Base-by-base conservation (phyloP, 2,113 vertebrate species). In the Rhynchomys soricoides region DNA sequence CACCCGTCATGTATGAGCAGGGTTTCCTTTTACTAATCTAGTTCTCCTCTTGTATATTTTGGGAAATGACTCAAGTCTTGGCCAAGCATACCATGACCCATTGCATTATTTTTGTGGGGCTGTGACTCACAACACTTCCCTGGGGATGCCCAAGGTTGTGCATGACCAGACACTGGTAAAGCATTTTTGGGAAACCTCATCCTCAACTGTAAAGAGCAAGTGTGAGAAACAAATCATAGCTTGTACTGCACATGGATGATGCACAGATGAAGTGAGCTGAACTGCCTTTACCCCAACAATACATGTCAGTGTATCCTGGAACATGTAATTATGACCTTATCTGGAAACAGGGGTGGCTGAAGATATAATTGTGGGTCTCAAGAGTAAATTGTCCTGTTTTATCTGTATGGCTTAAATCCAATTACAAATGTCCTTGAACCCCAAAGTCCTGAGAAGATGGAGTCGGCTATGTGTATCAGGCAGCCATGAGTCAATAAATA, bases 181-280 rank as follows among this genome's bases (percentile, higher is more conserved):
- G 89, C 93, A 93, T 62, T 97, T 98, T 97, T 98, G 97, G 96
- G 97, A 98, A 97, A 95, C 92, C 90, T 97, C 89, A 81, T 96
- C 92, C 94, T 97, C 95, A 97, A 94, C 83, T 95, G 64, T 96
- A 97, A 98, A 96, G 93, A 96, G 40, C 40, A 73, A 37, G 88
- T 82, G 55, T 97, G 93, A 96, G 96, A 97, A 97, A 98, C 15
- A 31, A 68, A 68, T 16, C 70, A 68, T 88, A 94, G 79, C 10
- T 22, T 66, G 79, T 21, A 86, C 78, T 9, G 9, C 93, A 94
- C 68, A 93, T 91, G 50, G 82, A 91, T 91, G 82, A 75, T 94
- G 40, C n/a, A 62, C 43, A 82, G 15, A 64, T 31, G 7, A 24
- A 16, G 13, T 55, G 40, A 15, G 48, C 82, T 66, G 79, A 93